Conservation (phyloP, 1,140 invertebrate genomes). For the Drosophila hydei region DNA sequence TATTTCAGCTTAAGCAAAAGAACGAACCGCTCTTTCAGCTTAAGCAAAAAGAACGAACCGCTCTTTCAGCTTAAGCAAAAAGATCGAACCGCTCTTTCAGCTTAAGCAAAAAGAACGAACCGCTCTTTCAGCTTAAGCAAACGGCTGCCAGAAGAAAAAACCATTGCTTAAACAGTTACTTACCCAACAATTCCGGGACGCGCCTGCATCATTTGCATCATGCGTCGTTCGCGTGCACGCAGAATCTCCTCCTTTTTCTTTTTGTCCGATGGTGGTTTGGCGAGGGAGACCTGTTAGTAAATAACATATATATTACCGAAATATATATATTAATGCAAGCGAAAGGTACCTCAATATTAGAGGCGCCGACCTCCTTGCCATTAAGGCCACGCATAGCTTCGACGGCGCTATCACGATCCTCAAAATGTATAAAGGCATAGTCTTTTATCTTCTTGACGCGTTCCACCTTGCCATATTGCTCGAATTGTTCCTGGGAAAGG, state of each 20-base stretch:
- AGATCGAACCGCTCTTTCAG: neutral
- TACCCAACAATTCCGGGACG: conserved; percentile 89
- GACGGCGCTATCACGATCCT: conserved; percentile 97
- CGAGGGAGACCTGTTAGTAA: conserved; percentile 88
- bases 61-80: too few relatives aligned
- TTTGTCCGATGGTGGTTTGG: conserved; percentile 99
- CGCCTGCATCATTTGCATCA: conserved; percentile 96
- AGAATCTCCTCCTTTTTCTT: conserved; percentile 99
- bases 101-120: neutral
- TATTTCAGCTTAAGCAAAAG: too few relatives aligned
- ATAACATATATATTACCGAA: neutral
- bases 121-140: too few relatives aligned
- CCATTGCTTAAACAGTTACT: too few relatives aligned
- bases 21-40: too few relatives aligned
- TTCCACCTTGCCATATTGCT: conserved; percentile 96
- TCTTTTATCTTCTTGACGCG: conserved; percentile 99
- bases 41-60: neutral
- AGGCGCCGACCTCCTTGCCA: conserved; percentile 94
- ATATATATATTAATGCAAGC: neutral
- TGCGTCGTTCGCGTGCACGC: conserved; percentile 94
- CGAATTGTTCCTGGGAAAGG: conserved; percentile 90
- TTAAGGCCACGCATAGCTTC: conserved; percentile 97
- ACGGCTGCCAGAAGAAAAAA: too few relatives aligned
- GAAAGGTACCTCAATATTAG: conserved; percentile 92
- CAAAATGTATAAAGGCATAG: conserved; percentile 99